phyloP scores from a whole-genome alignment of 2,888 invertebrate genomes.

The Tholera decimalis region DNA sequence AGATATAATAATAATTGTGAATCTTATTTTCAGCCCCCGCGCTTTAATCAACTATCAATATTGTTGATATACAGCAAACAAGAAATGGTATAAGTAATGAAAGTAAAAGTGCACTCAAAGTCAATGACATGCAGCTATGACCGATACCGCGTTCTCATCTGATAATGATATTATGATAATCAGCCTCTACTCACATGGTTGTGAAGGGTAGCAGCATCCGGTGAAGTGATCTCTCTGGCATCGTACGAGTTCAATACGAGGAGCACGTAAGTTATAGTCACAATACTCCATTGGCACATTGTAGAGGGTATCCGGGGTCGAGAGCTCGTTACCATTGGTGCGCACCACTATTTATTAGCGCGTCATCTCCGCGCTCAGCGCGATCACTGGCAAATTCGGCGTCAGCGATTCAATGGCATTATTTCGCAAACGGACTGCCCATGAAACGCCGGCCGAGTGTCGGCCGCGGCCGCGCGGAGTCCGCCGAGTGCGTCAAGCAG shows the following conservation, averaged over 20 bases:
- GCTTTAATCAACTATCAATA: not conserved
- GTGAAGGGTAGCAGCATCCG: slow-evolving; percentile 74
- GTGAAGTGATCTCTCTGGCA: slow-evolving; percentile 79
- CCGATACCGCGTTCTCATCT: slow-evolving; percentile 64
- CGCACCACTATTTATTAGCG: slow-evolving; percentile 85
- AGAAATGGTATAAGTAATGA: slow-evolving; percentile 67
- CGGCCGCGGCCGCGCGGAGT: slow-evolving; percentile 88
- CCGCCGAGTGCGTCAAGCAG: slow-evolving; percentile 80
- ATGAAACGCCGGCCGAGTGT: slow-evolving; percentile 85
- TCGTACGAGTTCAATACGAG: slow-evolving; percentile 72
- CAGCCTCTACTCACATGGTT: slow-evolving; percentile 83
- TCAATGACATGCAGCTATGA: slow-evolving; percentile 76
- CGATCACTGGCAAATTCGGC: slow-evolving; percentile 84
- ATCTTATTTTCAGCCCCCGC: not conserved
- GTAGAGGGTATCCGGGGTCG: slow-evolving; percentile 75
- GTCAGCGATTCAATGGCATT: slow-evolving; percentile 85
- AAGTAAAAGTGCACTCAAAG: slow-evolving; percentile 88
- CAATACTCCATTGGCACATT: slow-evolving; percentile 89
- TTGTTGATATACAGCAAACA: slow-evolving; percentile 30
- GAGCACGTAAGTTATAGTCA: slow-evolving; percentile 84
- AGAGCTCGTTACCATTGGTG: slow-evolving; percentile 72
- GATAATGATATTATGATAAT: slow-evolving; percentile 35
- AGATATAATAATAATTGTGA: too few species aligned
- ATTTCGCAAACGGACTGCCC: slow-evolving; percentile 84
- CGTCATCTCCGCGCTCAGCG: slow-evolving; percentile 84